Base-by-base conservation (phyloP, 2,888 invertebrate genomes). In the Melinaea marsaeus region DNA sequence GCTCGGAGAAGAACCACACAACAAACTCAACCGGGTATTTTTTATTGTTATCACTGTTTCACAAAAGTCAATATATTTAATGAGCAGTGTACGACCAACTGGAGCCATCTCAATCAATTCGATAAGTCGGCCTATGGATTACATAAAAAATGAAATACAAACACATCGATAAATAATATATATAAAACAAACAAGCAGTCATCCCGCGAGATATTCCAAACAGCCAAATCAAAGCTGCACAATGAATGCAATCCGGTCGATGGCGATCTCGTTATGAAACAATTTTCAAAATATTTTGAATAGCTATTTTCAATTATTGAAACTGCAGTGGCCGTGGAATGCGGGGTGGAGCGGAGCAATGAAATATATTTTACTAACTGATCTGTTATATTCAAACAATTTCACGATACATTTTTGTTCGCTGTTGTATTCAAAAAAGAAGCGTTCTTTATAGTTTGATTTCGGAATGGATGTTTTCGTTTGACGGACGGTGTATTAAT, bases 241-340 rank as follows among this genome's bases (percentile, higher is more conserved):
- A 84, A 81, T 83, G 84, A 84, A 81, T 83, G 84, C 83, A 80
- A 81, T 78, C 75, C 74, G 73, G 74, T 72, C 79, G 75, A 76
- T 78, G 76, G 75, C 79, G 77, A 77, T 76, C 74, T 81, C 83
- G 88, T 85, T 88, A 88, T 86, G 85, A 88, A 90, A 88, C 86
- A 87, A 90, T 88, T 90, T 90, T 90, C 88, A 90, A 90, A 90
- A 88, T 89, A 86, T 89, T 90, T 90, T 90, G 90, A 88, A 90
- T 90, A 85, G 87, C 88, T 87, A 87, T 90, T 90, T 89, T 88
- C 88, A 89, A 88, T 88, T 76, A 87, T 89, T 89, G 89, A 85
- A 88, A 88, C 88, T 88, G 88, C 87, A 74, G 82, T 70, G 75
- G 73, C 74, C 62, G 71, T 62, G 89, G 89, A 88, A 90, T 90